Evolutionary conservation across 2,113 vertebrate genomes (phyloP), one percentile per base, ranked within the genome.

Genomic region (Antigone vipio): DNA sequence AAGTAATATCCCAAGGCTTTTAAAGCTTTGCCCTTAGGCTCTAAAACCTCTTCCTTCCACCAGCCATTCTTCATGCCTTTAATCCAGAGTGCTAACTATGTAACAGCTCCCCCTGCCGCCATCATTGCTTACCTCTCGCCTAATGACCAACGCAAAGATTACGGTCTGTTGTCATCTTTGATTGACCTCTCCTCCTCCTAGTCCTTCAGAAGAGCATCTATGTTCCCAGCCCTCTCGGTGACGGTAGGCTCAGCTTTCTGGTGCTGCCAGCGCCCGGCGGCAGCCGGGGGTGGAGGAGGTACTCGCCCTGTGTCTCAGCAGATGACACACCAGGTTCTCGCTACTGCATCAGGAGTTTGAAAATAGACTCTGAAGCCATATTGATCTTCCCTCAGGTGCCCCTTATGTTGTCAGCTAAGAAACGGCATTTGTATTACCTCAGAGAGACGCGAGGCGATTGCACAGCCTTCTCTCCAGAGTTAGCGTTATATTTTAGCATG

Each of bases 391-490:
- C 75, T 96, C 91, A 95, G 89, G 92, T 95, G 94, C 68, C 94
- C 91, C 85, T 92, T 77, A 27, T 68, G 80, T 96, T 90, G 72
- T 96, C 83, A 83, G 82, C 91, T 84, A 76, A 79, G 91, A 74
- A 94, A 93, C 85, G 79, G 95, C 85, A 29, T 94, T 91, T 91
- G 73, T 94, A 91, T 97, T 96, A 97, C 96, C 97, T 96, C 96
- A 97, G 93, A 95, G 95, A 94, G 88, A 90, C 4, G 5, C 1
- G 3, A 69, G 88, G 93, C 23, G 0, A 35, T 55, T 4, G 17
- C 74, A 49, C 89, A 58, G 86, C 85, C 79, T 95, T 88, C 82
- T 93, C 88, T 97, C 94, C 93, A 77, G 91, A 85, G 93, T 80
- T 90, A 89, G 83, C 34, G 0, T 78, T 91, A 56, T 89, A 83